A percentile compares a stretch with the other conserved stretches of the same genome.
phyloP scores from a whole-genome alignment of 2,888 invertebrate genomes.

The Chaetoderma sp. region DNA sequence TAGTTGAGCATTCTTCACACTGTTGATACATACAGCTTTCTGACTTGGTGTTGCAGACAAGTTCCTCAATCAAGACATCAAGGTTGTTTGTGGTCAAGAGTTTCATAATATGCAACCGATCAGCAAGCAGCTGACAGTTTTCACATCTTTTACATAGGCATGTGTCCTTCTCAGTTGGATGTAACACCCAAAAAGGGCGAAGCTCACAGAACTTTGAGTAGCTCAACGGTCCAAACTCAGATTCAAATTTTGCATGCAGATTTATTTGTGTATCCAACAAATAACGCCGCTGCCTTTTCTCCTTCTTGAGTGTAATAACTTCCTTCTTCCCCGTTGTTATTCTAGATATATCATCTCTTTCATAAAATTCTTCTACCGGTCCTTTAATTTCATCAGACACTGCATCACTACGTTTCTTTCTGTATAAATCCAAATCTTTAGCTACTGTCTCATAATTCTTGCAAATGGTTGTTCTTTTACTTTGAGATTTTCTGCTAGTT shows the following conservation, averaged over 20 bases:
- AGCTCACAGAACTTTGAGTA: constrained; percentile 30
- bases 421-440: no score
- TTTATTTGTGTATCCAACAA: constrained; percentile 25
- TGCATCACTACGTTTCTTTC: no score
- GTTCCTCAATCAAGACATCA: background rate
- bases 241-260: constrained; percentile 29
- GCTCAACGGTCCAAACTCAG: constrained; percentile 20
- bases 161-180: constrained; percentile 29
- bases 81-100: constrained; percentile 11
- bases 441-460: no score
- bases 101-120: background rate
- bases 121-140: constrained; percentile 25
- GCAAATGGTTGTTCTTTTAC: no score
- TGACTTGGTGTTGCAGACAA: constrained; percentile 13
- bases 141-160: constrained; percentile 33
- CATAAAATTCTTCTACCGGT: constrained; percentile 20
- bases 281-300: constrained; percentile 26
- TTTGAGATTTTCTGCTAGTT: no score
- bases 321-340: constrained; percentile 28
- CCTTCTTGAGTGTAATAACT: constrained; percentile 24
- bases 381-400: no score
- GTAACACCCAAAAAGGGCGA: constrained; percentile 30
- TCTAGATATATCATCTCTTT: constrained; percentile 33
- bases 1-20: constrained; percentile 12
- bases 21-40: constrained; percentile 21